A percentile compares a stretch with the other conserved stretches of the same genome.
phyloP scores from a whole-genome alignment of 2,888 invertebrate species.

The Lepidonotus clava region DNA sequence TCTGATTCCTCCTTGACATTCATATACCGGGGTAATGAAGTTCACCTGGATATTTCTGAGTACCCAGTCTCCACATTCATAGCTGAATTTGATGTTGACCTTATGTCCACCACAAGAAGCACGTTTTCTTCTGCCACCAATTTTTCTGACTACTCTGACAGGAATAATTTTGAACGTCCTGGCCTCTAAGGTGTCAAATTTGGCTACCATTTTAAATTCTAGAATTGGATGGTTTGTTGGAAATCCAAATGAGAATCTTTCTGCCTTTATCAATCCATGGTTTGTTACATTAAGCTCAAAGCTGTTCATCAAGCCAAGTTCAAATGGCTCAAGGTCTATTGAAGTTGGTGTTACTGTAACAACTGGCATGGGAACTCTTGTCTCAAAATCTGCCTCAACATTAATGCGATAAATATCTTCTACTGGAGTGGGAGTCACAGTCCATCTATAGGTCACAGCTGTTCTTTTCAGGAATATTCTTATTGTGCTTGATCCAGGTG shows the following conservation, averaged over 20 bases:
- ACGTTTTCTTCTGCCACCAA: not conserved
- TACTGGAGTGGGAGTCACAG: constrained; percentile 66
- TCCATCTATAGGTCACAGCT: constrained; percentile 67
- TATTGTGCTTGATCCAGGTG: constrained; percentile 46
- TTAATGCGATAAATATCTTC: constrained; percentile 68
- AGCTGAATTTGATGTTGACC: not conserved
- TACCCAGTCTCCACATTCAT: constrained; percentile 33
- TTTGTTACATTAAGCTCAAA: constrained; percentile 67
- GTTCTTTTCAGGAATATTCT: constrained; percentile 65
- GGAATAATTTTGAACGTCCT: constrained; percentile 56
- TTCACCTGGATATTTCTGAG: not conserved
- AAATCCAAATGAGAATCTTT: constrained; percentile 64
- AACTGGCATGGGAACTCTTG: constrained; percentile 70
- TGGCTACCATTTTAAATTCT: constrained; percentile 63
- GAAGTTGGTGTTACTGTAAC: constrained; percentile 66
- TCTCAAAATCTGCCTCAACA: constrained; percentile 69
- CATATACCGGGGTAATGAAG: too few species aligned
- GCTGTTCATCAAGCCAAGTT: constrained; percentile 60
- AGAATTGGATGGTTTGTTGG: constrained; percentile 66
- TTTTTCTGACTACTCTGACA: not conserved
- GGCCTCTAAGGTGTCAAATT: constrained; percentile 61
- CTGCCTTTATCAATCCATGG: constrained; percentile 69
- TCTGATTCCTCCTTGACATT: not conserved
- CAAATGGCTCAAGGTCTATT: constrained; percentile 64
- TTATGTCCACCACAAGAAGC: not conserved